These are phyloP conservation scores for Lottia gigantea DNA, from an alignment of 2,888 invertebrate species.

Conservation along the genomic window DNA sequence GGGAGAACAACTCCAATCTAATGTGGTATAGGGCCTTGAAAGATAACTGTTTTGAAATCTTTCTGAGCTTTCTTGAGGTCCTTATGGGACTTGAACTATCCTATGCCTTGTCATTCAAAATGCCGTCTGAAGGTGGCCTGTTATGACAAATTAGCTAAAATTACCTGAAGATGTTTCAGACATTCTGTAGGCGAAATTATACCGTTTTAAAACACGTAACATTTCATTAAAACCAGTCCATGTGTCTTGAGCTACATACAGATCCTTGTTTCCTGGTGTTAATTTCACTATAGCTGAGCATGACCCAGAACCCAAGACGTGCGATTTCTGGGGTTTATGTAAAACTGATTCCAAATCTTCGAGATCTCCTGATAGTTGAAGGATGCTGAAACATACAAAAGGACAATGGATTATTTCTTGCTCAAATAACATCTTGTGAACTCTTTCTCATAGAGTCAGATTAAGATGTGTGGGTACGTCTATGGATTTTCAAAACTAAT, in stretches of 20 bases:
- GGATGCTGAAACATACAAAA: conserved; percentile 36
- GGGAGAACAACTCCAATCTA: too few relatives aligned
- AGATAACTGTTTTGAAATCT: too few relatives aligned
- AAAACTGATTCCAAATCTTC: conserved; percentile 74
- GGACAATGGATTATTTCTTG: not conserved
- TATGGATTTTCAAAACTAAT: too few relatives aligned
- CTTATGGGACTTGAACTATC: too few relatives aligned
- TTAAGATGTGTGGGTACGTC: too few relatives aligned
- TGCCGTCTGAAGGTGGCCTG: too few relatives aligned
- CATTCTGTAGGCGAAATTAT: conserved; percentile 74
- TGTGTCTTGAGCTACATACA: conserved; percentile 84
- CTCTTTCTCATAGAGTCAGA: too few relatives aligned
- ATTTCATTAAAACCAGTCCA: conserved; percentile 84
- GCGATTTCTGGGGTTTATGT: conserved; percentile 39
- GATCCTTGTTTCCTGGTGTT: conserved; percentile 71
- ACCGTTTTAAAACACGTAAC: conserved; percentile 86
- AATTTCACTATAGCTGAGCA: conserved; percentile 78
- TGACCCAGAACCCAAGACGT: conserved; percentile 67
- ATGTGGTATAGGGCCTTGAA: too few relatives aligned
- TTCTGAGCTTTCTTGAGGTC: too few relatives aligned
- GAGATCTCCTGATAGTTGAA: conserved; percentile 74
- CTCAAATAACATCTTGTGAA: too few relatives aligned
- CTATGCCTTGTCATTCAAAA: too few relatives aligned
- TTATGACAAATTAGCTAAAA: not conserved
- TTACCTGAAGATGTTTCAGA: conserved; percentile 21